These are phyloP conservation scores for Matsumurasca onukii DNA, from an alignment of 1,140 invertebrate genomes.

Conservation along the genomic window DNA sequence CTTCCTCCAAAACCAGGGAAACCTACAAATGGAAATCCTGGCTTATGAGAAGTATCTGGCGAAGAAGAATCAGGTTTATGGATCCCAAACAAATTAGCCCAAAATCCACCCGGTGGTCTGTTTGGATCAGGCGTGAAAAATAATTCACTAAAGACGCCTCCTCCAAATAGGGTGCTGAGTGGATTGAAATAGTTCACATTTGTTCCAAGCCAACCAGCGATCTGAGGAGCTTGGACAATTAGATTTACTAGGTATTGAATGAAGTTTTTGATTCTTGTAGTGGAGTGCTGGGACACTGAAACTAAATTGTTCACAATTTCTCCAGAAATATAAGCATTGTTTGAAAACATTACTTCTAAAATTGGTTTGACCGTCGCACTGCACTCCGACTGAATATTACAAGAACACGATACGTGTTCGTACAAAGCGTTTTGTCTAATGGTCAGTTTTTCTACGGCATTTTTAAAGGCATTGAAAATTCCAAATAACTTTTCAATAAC, in stretches of 20 bases:
- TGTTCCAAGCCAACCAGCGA: no score
- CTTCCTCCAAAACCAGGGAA: not conserved
- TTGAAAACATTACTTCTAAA: not conserved
- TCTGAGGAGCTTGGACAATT: no score
- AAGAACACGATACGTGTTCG: constrained; percentile 3
- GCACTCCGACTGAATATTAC: not conserved
- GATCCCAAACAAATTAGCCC: not conserved
- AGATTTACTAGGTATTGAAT: no score
- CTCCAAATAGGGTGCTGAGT: not conserved
- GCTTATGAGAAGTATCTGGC: not conserved
- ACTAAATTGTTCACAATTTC: not conserved
- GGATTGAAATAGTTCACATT: not conserved
- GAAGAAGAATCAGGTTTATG: not conserved
- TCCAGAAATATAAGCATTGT: not conserved
- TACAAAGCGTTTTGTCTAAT: constrained; percentile 3
- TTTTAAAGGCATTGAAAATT: not conserved
- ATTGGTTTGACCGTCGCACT: constrained; percentile 2
- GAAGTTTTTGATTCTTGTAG: no score
- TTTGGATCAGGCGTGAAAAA: not conserved
- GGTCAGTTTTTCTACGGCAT: not conserved
- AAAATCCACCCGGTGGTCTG: not conserved
- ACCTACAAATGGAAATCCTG: no score
- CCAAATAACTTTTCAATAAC: not conserved
- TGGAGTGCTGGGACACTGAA: no score
- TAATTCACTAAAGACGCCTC: not conserved